Evolutionary conservation across 2,888 invertebrate genomes (phyloP).

Genomic region (Halictus ligatus): DNA sequence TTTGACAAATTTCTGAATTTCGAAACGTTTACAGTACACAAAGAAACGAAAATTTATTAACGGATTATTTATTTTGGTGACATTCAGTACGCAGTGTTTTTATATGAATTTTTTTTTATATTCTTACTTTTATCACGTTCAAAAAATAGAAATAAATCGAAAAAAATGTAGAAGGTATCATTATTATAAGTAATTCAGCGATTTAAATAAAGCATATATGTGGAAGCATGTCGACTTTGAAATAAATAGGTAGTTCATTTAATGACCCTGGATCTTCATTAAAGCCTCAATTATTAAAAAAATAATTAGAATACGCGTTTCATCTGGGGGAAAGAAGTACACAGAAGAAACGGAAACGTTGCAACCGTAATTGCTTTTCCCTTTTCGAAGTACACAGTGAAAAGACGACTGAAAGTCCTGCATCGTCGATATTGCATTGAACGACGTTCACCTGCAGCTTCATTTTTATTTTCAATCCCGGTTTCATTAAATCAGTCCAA

Average conservation of each 20-base stretch:
- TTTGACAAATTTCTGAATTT: not conserved
- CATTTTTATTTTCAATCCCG: constrained; percentile 2
- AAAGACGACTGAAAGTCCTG: not conserved
- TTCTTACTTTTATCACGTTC: not conserved
- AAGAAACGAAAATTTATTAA: not conserved
- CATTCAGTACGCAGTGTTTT: not conserved
- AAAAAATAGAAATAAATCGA: not conserved
- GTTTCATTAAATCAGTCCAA: constrained; percentile 5
- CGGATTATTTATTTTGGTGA: not conserved
- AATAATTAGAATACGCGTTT: not conserved
- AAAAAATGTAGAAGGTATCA: no score
- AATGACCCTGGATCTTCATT: not conserved
- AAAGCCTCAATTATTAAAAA: not conserved
- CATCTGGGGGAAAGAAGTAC: not conserved
- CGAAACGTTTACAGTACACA: not conserved
- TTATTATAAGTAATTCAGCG: no score
- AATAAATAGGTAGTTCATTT: not conserved
- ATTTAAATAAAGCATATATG: not conserved
- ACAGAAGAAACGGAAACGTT: constrained; percentile 5
- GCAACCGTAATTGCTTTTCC: not conserved
- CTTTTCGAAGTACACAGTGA: not conserved
- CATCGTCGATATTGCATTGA: constrained; percentile 5
- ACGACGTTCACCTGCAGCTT: not conserved
- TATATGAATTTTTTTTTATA: not conserved
- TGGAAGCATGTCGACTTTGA: not conserved